Evolutionary conservation across 2,888 invertebrate genomes (phyloP).

Genomic region (Epistrophella euchroma): DNA sequence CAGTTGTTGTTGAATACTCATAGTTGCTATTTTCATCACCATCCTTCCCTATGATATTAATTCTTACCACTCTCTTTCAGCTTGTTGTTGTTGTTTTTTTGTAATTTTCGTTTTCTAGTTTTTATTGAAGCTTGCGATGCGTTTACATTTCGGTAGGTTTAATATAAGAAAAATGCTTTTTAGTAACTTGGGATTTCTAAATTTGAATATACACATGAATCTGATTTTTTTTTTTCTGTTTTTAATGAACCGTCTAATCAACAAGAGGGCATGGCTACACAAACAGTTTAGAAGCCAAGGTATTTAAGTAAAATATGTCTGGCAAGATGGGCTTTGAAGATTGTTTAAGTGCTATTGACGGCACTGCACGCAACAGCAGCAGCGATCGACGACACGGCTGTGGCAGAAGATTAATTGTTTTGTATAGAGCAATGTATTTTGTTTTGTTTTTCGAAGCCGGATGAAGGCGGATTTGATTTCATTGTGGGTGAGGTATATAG

Average conservation of each 20-base stretch:
- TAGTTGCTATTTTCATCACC: not conserved
- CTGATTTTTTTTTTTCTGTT: not conserved
- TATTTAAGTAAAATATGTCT: not conserved
- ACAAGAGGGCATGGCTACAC: conserved; percentile 32
- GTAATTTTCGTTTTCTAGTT: conserved; percentile 41
- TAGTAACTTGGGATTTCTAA: conserved; percentile 28
- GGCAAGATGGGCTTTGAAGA: conserved; percentile 24
- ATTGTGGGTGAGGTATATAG: conserved; percentile 16
- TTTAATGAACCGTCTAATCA: not conserved
- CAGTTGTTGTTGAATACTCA: conserved; percentile 53
- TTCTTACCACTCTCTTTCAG: conserved; percentile 64
- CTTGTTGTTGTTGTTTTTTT: conserved; percentile 13
- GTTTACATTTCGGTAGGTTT: conserved; percentile 23
- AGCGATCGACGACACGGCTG: not conserved
- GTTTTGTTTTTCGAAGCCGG: conserved; percentile 7
- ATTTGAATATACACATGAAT: conserved; percentile 62
- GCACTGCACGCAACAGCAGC: not conserved
- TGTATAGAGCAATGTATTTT: not conserved
- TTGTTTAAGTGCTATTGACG: conserved; percentile 14
- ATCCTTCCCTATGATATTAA: not conserved
- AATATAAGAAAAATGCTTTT: not conserved
- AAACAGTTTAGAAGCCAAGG: conserved; percentile 36
- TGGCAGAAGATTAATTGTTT: conserved; percentile 22
- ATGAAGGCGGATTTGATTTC: conserved; percentile 9
- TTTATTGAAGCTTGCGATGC: conserved; percentile 12